A percentile compares a stretch with the other conserved stretches of the same genome.
These are phyloP conservation scores for Takifugu bimaculatus DNA, from an alignment of 2,113 vertebrate genomes.

Conservation along the genomic window DNA sequence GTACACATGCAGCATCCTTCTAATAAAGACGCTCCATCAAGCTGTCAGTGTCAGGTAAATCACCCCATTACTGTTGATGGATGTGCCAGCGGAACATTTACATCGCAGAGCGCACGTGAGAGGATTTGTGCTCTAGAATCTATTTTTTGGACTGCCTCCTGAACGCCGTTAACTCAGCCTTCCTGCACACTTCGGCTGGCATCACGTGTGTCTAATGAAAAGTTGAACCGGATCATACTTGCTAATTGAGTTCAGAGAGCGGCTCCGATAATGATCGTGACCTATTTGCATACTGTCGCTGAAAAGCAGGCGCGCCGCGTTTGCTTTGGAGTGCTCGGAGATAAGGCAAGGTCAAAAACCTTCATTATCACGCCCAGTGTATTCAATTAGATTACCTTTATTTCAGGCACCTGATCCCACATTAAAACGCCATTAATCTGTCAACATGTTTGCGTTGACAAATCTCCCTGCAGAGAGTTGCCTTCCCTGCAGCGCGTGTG, in stretches of 20 bases:
- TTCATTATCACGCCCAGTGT: slow-evolving; percentile 48
- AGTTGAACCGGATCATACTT: slow-evolving; percentile 68
- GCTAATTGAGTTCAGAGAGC: slow-evolving; percentile 75
- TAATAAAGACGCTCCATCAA: slow-evolving; percentile 50
- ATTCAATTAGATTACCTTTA: slow-evolving; percentile 58
- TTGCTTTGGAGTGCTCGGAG: slow-evolving; percentile 35
- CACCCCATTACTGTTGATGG: slow-evolving; percentile 43
- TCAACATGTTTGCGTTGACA: slow-evolving; percentile 11
- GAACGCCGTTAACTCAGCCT: slow-evolving; percentile 6
- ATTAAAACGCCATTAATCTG: slow-evolving; percentile 20
- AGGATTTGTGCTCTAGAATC: background rate
- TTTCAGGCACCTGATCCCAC: slow-evolving; percentile 51
- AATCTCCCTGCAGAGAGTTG: background rate
- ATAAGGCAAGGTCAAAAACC: slow-evolving; percentile 68
- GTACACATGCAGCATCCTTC: slow-evolving; percentile 35
- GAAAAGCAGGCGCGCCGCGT: slow-evolving; percentile 46
- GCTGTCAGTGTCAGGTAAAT: slow-evolving; percentile 49
- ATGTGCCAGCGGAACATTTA: slow-evolving; percentile 24
- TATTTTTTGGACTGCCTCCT: slow-evolving; percentile 5
- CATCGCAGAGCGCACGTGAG: slow-evolving; percentile 18
- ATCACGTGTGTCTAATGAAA: slow-evolving; percentile 60
- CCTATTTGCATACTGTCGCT: slow-evolving; percentile 60
- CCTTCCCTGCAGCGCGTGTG: background rate
- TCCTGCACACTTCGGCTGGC: slow-evolving; percentile 13
- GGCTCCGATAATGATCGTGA: slow-evolving; percentile 60